These are phyloP conservation scores for Drosophila suboccidentalis DNA, from an alignment of 2,888 invertebrate genomes.

Conservation along the genomic window DNA sequence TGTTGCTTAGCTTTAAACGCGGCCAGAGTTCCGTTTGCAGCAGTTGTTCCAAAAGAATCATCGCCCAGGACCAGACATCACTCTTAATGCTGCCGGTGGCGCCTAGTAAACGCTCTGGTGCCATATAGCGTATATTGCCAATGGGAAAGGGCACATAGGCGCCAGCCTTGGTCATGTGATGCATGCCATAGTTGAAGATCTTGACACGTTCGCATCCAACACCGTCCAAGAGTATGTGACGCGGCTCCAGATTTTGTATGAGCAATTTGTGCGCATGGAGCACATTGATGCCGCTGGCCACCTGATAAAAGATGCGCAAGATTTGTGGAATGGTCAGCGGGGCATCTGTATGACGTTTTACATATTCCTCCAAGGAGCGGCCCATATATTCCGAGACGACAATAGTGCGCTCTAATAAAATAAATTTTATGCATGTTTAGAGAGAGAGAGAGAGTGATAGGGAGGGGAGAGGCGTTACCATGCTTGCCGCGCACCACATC, in stretches of 20 bases:
- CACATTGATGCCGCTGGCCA: conserved; percentile 90
- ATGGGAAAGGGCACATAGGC: conserved; percentile 96
- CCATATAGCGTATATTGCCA: conserved; percentile 91
- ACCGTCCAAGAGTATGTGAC: conserved; percentile 92
- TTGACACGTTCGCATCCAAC: conserved; percentile 89
- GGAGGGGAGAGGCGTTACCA: conserved; percentile 87
- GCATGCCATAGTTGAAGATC: conserved; percentile 96
- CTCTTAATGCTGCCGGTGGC: conserved; percentile 90
- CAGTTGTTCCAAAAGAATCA: conserved; percentile 93
- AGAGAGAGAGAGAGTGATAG: not conserved
- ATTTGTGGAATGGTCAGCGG: conserved; percentile 86
- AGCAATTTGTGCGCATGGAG: conserved; percentile 91
- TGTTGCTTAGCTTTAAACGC: conserved; percentile 88
- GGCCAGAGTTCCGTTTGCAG: conserved; percentile 90
- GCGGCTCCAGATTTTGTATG: conserved; percentile 92
- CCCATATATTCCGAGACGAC: conserved; percentile 93
- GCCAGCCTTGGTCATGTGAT: conserved; percentile 95
- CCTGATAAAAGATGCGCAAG: conserved; percentile 90
- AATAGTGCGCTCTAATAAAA: conserved; percentile 89
- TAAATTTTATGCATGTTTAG: too few species aligned
- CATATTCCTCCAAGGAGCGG: conserved; percentile 88
- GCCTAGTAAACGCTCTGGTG: conserved; percentile 92
- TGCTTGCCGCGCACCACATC: conserved; percentile 97
- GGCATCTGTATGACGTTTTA: conserved; percentile 82
- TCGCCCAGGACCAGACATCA: conserved; percentile 98